Evolutionary conservation across 2,113 vertebrate genomes (phyloP), one percentile per base, ranked within the genome.

Genomic region (Dolichallabes microphthalmus): DNA sequence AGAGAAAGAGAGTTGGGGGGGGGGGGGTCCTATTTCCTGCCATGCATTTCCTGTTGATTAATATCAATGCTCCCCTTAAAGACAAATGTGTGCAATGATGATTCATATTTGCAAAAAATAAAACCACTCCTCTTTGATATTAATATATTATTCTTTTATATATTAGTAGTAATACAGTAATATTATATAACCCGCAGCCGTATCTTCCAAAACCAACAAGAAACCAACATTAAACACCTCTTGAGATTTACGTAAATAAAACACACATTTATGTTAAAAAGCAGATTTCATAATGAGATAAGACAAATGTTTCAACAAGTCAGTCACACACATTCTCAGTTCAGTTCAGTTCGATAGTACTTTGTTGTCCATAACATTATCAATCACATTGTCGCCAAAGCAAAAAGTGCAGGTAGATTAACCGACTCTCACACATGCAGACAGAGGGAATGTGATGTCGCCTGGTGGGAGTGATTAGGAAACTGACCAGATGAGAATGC

Each of bases 1-100:
- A 39, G 39, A 3, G 39, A 39, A 3, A 39, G 45, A 8, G 45
- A 45, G 45, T 45, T 45, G 68, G 32, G 19, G 15, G 4, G 30
- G 4, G 6, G 39, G 50, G 25, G 22, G 22, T 71, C 9, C 9
- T 39, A 71, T 82, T 71, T 58, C 66, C 66, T 39, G 53, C 1
- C 30, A 68, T 39, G 58, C 13, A 58, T 69, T 39, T 82, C 77
- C 77, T 60, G 55, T 61, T 80, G 50, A 73, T 58, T 60, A 73
- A 83, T 60, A 35, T 83, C 68, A 83, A 53, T 12, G n/a, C 13
- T 30, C 17, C 45, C 22, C 1, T 22, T 2, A n/a, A n/a, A 81
- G 25, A 68, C 15, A 52, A 45, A 25, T 60, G 14, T 14, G 75
- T 78, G 39, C 55, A 61, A 39, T 61, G 12, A 58, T 8, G 0